Evolutionary conservation across 1,140 invertebrate genomes (phyloP), one percentile per base, ranked within the genome.

Genomic region (Notospermus geniculatus): DNA sequence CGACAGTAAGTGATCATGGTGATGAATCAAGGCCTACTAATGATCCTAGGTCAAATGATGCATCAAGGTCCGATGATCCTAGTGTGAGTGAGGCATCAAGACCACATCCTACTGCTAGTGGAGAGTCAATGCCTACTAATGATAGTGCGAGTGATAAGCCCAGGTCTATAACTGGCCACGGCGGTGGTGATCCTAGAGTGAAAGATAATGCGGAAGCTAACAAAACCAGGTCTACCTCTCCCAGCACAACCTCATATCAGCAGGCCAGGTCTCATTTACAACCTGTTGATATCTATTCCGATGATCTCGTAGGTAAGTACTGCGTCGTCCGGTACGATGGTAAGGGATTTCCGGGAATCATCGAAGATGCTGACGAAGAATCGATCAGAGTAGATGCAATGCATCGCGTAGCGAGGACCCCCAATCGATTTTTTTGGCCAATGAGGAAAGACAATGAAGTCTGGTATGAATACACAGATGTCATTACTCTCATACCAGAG

Each of bases 321-420:
- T 43, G 39, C 39, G 19, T 43, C 11, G 39, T 43, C 19, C 11
- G 19, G 19, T 43, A 43, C 39, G 39, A 43, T 43, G 19, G 19
- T 13, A 43, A 43, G 19, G 11, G 11, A 43, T 43, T 43, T 43
- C 39, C 39, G 39, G 11, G 11, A 11, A 43, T 43, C 39, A 43
- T 43, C 11, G 39, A 43, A 43, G 39, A 43, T 43, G 39, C 39
- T 43, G 39, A 43, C 19, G 39, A 43, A 43, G 39, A 43, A 19
- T 43, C 39, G 19, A 19, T 43, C 39, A 43, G 39, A 19, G 39
- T 43, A 43, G 19, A 19, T 19, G 11, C 11, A 11, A 43, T 43
- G 39, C 39, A 43, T 43, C 11, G 19, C 11, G 19, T 43, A 13
- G 39, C 11, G 11, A 11, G 19, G 19, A n/a, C n/a, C n/a, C n/a